phyloP scores from a whole-genome alignment of 2,888 invertebrate species.

The Pediacus dermestoides region DNA sequence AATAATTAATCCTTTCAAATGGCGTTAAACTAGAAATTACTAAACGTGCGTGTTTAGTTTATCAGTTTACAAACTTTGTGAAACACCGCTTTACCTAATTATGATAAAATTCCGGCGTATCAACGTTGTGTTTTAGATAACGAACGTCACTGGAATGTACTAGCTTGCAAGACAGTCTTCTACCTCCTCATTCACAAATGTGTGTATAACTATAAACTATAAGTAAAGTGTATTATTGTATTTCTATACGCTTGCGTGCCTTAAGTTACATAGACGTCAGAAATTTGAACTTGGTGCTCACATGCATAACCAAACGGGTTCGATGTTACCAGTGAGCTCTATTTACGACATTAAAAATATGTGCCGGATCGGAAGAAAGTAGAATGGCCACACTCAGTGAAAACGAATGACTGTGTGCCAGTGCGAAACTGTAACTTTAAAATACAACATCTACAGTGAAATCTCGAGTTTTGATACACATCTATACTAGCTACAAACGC shows the following conservation, averaged over 20 bases:
- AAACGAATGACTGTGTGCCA: background rate
- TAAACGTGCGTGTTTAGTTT: no score
- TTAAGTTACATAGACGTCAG: slow-evolving; percentile 26
- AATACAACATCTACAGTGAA: background rate
- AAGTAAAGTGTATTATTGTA: background rate
- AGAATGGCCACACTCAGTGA: background rate
- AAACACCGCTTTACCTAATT: no score
- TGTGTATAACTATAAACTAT: slow-evolving; percentile 17
- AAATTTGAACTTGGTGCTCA: slow-evolving; percentile 32
- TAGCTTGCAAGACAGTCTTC: slow-evolving; percentile 16
- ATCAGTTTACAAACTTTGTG: no score
- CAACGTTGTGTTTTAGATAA: slow-evolving; percentile 6
- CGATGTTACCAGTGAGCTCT: no score
- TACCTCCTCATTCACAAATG: slow-evolving; percentile 28
- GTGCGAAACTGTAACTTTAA: background rate
- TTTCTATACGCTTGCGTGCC: slow-evolving; percentile 31
- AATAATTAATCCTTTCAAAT: no score
- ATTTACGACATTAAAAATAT: background rate
- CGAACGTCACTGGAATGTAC: slow-evolving; percentile 14
- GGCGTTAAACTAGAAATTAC: no score
- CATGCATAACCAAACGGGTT: no score
- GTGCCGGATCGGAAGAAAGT: slow-evolving; percentile 2
- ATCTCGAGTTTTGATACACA: no score
- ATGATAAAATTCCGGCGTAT: no score
- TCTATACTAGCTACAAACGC: no score